Evolutionary conservation across 2,797 vertebrate species (phyloP), one percentile per base, ranked within the genome.

Genomic region (Sebastes oblongus): DNA sequence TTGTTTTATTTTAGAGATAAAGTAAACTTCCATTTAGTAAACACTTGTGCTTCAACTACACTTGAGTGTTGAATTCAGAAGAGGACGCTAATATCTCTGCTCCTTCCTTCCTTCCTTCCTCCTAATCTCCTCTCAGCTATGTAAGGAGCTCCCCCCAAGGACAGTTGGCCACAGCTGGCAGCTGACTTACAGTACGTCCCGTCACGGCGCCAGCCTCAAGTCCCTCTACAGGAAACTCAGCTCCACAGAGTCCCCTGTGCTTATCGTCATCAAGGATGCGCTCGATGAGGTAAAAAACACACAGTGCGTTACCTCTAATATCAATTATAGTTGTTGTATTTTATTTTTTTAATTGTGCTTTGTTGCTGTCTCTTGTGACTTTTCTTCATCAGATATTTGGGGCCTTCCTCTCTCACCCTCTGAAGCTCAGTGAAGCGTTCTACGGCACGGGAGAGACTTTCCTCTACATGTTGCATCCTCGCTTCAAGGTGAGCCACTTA

Each of bases 381-480:
- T 54, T 50, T 42, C n/a, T 16, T 69, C 27, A 13, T 71, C 85
- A 97, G 96, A 82, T 95, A 78, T 97, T 97, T 46, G 96, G 96
- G 9, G 93, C 94, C 55, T 96, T 96, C 77, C 94, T 96, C 11
- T 96, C 96, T 62, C 95, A 97, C 78, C 93, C 96, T 1, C 90
- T 96, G 83, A 95, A 83, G 84, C 93, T 77, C 16, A 96, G 96
- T 39, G 96, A 96, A 59, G 91, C 36, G 1, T 97, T 96, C 83
- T 96, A 96, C 6, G 96, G 96, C 36, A 97, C 96, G 3, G 96
- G 96, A 84, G 96, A 97, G 89, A 96, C 96, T 0, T 97, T 97
- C 82, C 94, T 97, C 68, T 97, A 96, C 84, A 96, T 96, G 91
- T 86, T 96, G 77, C 95, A 95, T 84, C 96, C 96, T 80, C 95